Conservation (phyloP, 2,797 vertebrate genomes). For the Coendou prehensilis region DNA sequence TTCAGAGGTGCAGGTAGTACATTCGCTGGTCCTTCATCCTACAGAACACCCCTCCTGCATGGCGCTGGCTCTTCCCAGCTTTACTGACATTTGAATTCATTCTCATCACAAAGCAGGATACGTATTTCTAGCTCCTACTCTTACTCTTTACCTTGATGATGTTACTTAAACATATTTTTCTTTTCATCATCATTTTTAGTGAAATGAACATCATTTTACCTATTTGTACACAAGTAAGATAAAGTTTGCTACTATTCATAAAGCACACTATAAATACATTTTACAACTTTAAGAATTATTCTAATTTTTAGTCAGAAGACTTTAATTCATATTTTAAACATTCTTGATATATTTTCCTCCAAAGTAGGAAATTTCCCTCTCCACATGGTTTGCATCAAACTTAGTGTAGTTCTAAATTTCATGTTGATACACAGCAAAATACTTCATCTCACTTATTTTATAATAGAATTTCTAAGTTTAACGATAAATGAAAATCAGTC, state of each 20-base stretch:
- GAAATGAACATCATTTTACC: background rate
- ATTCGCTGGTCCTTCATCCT: fast-evolving
- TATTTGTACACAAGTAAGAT: background rate
- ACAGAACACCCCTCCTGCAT: fast-evolving
- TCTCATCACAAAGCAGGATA: background rate
- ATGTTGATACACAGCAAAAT: background rate
- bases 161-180: background rate
- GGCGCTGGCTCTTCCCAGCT: fast-evolving
- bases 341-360: background rate
- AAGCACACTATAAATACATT: background rate
- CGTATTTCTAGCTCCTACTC: background rate
- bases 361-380: background rate
- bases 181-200: background rate
- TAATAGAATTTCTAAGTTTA: background rate
- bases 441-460: background rate
- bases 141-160: background rate
- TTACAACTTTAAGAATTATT: background rate
- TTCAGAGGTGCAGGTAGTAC: background rate
- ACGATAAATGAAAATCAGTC: constrained; percentile 11
- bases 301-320: background rate
- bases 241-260: background rate
- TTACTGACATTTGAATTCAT: background rate
- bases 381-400: background rate
- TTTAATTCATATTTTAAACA: background rate
- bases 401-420: background rate